Conservation (phyloP, 2,113 vertebrate genomes). For the Anoura caudifer region DNA sequence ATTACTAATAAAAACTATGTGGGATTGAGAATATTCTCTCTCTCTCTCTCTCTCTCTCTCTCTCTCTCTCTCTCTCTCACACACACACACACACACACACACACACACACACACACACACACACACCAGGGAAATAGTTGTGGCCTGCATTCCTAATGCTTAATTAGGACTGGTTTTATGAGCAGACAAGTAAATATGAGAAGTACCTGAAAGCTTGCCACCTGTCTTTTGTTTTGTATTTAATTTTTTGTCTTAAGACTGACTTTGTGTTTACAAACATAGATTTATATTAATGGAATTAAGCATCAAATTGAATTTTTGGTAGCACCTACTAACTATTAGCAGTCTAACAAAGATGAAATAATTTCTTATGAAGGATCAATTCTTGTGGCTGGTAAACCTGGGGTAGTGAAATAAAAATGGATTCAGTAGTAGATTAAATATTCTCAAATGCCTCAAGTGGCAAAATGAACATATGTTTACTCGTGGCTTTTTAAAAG, state of each 20-base stretch:
- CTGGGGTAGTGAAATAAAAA: not conserved
- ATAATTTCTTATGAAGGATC: not conserved
- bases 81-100: too few relatives aligned
- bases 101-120: not conserved
- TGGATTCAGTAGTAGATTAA: not conserved
- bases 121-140: not conserved
- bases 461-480: not conserved
- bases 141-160: not conserved
- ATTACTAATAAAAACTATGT: not conserved
- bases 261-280: not conserved
- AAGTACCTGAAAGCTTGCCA: not conserved
- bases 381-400: not conserved
- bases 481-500: not conserved
- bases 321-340: not conserved
- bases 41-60: not conserved
- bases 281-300: not conserved
- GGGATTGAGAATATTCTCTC: not conserved
- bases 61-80: not conserved
- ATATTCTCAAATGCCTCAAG: not conserved
- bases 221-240: not conserved
- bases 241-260: not conserved
- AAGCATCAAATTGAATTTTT: not conserved
- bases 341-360: not conserved
- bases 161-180: not conserved
- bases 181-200: not conserved